Base-by-base conservation (phyloP, 2,888 invertebrate species). In the Dryocosmus kuriphilus region DNA sequence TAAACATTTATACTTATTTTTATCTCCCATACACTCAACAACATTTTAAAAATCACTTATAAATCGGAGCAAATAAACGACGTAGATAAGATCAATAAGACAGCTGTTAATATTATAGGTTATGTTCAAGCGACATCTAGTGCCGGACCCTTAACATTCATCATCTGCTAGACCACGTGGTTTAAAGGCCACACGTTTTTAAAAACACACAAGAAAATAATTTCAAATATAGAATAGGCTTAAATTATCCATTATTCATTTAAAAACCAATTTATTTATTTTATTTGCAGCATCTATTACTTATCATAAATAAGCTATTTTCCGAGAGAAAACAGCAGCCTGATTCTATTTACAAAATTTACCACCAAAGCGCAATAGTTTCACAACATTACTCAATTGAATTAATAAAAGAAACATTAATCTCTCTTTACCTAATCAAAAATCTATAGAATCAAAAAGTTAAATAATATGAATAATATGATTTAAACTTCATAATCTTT, bases 131-230 rank as follows among this genome's bases (percentile, higher is more conserved):
- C 51, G 51, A 51, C 51, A 51, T 51, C 51, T 51, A 41, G 41
- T 41, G 51, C 51, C n/a, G 51, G n/a, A 6, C 7, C 7, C 7
- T n/a, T 2, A 51, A n/a, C n/a, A n/a, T n/a, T n/a, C n/a, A 8
- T 51, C 51, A n/a, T 51, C 51, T 51, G 51, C n/a, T 51, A 51
- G n/a, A 51, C 51, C 51, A 51, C 51, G 51, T 51, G 51, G 51
- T 51, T 51, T 51, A 51, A 19, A n/a, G n/a, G 41, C 1, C 6
- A 2, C 6, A n/a, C 7, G 2, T 51, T 51, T n/a, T 51, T n/a
- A 51, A 0, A 1, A 51, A 51, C n/a, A 8, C 2, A n/a, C n/a
- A n/a, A n/a, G 7, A 2, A 51, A 46, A 46, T 46, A 8, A 46
- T 46, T 46, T 6, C 7, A 1, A 5, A 16, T 41, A 19, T 0